Conservation (phyloP, 1,140 invertebrate genomes). For the Drosophila biarmipes region DNA sequence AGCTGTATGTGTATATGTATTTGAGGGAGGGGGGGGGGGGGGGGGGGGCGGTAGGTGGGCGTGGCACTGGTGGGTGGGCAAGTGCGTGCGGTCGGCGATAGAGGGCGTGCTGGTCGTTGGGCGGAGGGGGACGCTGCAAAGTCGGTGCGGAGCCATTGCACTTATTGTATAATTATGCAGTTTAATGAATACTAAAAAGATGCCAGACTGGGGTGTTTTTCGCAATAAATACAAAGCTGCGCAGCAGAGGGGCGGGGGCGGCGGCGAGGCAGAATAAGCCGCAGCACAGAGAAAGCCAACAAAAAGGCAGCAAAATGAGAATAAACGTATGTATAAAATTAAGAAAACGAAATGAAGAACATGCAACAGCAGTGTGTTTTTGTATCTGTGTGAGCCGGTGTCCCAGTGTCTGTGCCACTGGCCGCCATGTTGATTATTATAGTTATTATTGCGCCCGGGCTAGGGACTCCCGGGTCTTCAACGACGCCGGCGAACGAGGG, state of each 20-base stretch:
- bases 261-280: conserved; percentile 3
- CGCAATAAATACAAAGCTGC: conserved; percentile 70
- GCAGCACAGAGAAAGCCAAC: conserved; percentile 33
- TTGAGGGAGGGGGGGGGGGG: not conserved
- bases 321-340: conserved; percentile 76
- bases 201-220: conserved; percentile 28
- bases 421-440: conserved; percentile 73
- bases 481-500: conserved; percentile 31
- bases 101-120: not conserved
- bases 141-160: conserved; percentile 71
- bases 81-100: conserved; percentile 6
- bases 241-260: not conserved
- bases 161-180: conserved; percentile 82
- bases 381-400: conserved; percentile 20
- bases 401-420: conserved; percentile 15
- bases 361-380: conserved; percentile 25
- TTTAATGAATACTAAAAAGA: conserved; percentile 81
- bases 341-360: conserved; percentile 72
- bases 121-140: conserved; percentile 24
- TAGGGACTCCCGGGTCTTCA: conserved; percentile 25
- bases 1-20: conserved; percentile 17
- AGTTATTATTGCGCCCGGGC: conserved; percentile 67
- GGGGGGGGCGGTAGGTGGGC: not conserved
- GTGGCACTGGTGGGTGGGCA: conserved; percentile 1
- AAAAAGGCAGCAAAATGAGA: conserved; percentile 61